phyloP scores from a whole-genome alignment of 2,888 invertebrate genomes.

The Idaea biselata region DNA sequence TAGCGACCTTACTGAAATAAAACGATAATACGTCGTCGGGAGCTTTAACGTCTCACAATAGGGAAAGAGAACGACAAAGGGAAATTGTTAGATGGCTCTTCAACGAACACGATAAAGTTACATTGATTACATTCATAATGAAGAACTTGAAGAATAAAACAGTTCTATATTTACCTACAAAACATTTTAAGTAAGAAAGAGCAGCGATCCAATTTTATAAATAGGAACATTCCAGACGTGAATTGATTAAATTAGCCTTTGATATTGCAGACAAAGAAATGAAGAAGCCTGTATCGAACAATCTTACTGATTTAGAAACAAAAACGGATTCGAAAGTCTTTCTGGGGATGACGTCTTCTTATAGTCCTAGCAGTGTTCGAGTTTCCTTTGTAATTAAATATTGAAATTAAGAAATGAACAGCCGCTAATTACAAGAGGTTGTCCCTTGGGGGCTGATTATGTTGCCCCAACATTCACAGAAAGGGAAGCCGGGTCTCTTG shows the following conservation, averaged over 20 bases:
- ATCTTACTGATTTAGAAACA: conserved; percentile 67
- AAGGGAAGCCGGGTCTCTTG: conserved; percentile 69
- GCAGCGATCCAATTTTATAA: conserved; percentile 21
- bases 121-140: conserved; percentile 45
- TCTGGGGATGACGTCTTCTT: conserved; percentile 78
- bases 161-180: conserved; percentile 19
- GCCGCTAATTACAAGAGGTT: conserved; percentile 80
- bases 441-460: conserved; percentile 79
- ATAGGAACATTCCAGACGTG: conserved; percentile 25
- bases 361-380: conserved; percentile 71
- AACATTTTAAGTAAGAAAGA: conserved; percentile 23
- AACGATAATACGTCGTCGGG: conserved; percentile 68
- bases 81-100: conserved; percentile 60
- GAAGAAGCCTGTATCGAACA: conserved; percentile 62
- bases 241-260: conserved; percentile 54
- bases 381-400: conserved; percentile 82
- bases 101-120: conserved; percentile 60
- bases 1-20: conserved; percentile 62
- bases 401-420: conserved; percentile 83
- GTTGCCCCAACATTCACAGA: conserved; percentile 68
- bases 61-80: conserved; percentile 58
- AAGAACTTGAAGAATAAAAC: conserved; percentile 12
- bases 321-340: conserved; percentile 67
- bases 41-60: conserved; percentile 65
- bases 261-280: conserved; percentile 62